Conservation (phyloP, 1,140 invertebrate species). For the Arctopsyche grandis region DNA sequence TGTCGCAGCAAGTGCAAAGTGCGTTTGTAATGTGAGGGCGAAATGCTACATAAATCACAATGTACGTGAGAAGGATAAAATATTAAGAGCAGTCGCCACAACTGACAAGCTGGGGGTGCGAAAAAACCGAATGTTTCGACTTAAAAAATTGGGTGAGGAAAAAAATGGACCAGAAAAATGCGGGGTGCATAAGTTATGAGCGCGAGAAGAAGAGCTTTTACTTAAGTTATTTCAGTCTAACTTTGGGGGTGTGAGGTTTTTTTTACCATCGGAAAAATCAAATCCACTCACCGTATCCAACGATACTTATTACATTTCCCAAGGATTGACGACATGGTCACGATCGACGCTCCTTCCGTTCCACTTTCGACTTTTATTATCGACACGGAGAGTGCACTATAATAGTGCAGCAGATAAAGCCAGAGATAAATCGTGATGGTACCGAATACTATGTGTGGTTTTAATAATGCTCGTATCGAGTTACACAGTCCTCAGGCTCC, state of each 20-base stretch:
- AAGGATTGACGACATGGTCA: no score
- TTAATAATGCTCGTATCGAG: constrained; percentile 42
- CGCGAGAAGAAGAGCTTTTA: constrained; percentile 33
- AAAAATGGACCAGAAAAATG: constrained; percentile 46
- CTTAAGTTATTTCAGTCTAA: constrained; percentile 48
- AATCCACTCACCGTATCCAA: no score
- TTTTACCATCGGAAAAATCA: background rate
- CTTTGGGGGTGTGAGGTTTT: constrained; percentile 27
- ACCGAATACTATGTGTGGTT: constrained; percentile 30
- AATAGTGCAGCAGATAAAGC: background rate
- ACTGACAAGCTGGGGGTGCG: background rate
- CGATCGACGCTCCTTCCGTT: background rate
- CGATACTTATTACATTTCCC: no score
- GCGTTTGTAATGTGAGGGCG: constrained; percentile 32
- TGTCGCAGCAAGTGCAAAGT: constrained; percentile 21
- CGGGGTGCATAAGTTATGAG: constrained; percentile 52
- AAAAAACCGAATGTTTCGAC: background rate
- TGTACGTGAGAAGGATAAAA: constrained; percentile 51
- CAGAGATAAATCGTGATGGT: constrained; percentile 17
- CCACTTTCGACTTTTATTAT: constrained; percentile 9
- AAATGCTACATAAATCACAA: constrained; percentile 50
- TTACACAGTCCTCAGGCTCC: background rate
- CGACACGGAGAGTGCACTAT: background rate
- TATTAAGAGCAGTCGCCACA: constrained; percentile 43
- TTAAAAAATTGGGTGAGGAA: constrained; percentile 53